Evolutionary conservation across 2,888 invertebrate species (phyloP), one percentile per base, ranked within the genome.

Genomic region (Xanthia togata): DNA sequence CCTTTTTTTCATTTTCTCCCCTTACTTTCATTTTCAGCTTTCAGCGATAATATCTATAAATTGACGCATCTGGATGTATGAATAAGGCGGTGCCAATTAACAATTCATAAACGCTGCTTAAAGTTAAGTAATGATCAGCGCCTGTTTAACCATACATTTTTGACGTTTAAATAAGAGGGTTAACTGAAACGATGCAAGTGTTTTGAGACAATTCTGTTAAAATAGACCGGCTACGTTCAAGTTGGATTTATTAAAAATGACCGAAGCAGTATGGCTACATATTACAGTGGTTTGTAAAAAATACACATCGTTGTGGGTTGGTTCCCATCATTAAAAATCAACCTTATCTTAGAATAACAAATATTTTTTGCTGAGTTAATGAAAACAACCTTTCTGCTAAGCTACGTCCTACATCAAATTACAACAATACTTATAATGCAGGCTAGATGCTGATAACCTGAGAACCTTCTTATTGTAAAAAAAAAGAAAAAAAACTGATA

Each of bases 1-100:
- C 72, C 87, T 90, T 92, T 86, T 79, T 88, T 91, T 85, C 67
- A 17, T 59, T 41, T 23, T n/a, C 23, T 26, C 2, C 38, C 60
- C 47, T 60, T 5, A 4, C 31, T 14, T 47, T 53, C 23, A 20
- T 31, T 31, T 35, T 70, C 12, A 12, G 6, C 38, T 47, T 78
- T 9, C 0, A 20, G n/a, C 31, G 4, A 14, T 47, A 47, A 31
- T 31, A 44, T 26, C 6, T 14, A 14, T 31, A 31, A 31, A 47
- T 47, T 47, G 12, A 26, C 12, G 23, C 4, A 31, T 9, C 14
- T 67, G 14, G 31, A 53, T n/a, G 2, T 55, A 57, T 4, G 2
- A 73, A 41, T 70, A 44, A 50, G 26, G 14, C 26, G 38, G 20
- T 70, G 17, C 8, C 20, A 26, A 64, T 26, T 50, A 47, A 50